Evolutionary conservation across 2,797 vertebrate genomes (phyloP).

Genomic region (Gambusia yucatana): DNA sequence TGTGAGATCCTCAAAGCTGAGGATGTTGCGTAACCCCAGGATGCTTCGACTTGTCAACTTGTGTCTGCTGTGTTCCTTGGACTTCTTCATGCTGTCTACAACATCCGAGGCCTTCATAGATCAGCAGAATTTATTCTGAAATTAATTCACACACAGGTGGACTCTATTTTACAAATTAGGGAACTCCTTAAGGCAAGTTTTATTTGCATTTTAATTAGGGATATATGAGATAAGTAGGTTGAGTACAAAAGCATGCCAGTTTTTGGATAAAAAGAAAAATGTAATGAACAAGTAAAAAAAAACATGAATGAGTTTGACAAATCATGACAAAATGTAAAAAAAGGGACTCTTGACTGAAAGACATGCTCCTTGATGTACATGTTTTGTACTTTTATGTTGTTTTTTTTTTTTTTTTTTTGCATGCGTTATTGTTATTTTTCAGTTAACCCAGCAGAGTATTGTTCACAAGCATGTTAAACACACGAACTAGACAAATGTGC

Average conservation of each 20-base stretch:
- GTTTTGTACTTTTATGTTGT: neutral
- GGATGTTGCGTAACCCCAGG: neutral
- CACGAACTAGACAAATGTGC: conserved; percentile 1
- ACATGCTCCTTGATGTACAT: neutral
- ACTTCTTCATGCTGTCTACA: neutral
- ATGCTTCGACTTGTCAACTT: neutral
- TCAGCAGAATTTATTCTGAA: neutral
- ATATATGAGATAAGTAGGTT: neutral
- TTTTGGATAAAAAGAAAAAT: neutral
- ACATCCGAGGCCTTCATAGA: neutral
- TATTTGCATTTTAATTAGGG: neutral
- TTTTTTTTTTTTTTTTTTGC: neutral
- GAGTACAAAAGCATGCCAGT: neutral
- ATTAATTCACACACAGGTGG: neutral
- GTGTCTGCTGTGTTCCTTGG: neutral
- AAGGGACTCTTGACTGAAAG: neutral
- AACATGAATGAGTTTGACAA: neutral
- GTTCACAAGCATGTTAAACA: neutral
- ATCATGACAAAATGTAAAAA: neutral
- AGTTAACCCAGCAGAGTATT: neutral
- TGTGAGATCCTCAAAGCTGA: neutral
- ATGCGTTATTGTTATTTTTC: neutral
- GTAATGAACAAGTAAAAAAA: neutral
- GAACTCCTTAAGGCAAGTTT: neutral
- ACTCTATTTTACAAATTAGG: neutral